Percentiles rank a stretch among this genome's conserved stretches.
Conservation (phyloP, 1,140 invertebrate genomes). For the Lethrus apterus region DNA sequence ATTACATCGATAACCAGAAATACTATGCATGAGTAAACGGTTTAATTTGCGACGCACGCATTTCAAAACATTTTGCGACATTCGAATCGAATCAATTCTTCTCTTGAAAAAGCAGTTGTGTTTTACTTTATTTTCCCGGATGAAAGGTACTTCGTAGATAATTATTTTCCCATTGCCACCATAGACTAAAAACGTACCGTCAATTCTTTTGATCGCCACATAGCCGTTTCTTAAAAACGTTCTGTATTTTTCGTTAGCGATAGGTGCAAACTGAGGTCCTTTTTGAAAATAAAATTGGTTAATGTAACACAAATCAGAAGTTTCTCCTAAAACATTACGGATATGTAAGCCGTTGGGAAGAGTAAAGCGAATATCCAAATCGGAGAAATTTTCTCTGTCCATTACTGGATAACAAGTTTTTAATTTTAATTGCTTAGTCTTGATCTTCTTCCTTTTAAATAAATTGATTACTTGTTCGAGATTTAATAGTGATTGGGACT, state of each 20-base stretch:
- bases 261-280: not conserved
- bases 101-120: not conserved
- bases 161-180: conserved; percentile 7
- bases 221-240: conserved; percentile 5
- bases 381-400: not conserved
- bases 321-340: not conserved
- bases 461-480: conserved; percentile 3
- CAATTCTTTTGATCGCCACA: conserved; percentile 1
- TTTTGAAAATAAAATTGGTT: conserved; percentile 8
- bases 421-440: not conserved
- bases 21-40: too few species aligned
- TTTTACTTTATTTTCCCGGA: not conserved
- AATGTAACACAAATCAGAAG: not conserved
- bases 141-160: not conserved
- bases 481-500: not conserved
- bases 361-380: not conserved
- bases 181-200: conserved; percentile 6
- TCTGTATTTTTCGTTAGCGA: conserved; percentile 3
- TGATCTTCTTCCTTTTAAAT: not conserved
- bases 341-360: conserved; percentile 10
- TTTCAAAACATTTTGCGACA: not conserved
- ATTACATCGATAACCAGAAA: not conserved
- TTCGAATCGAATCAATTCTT: conserved; percentile 3
- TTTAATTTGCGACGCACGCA: not conserved
- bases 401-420: not conserved